These are phyloP conservation scores for Phalacrocorax brasilianus DNA, from an alignment of 2,113 vertebrate genomes.

Conservation along the genomic window DNA sequence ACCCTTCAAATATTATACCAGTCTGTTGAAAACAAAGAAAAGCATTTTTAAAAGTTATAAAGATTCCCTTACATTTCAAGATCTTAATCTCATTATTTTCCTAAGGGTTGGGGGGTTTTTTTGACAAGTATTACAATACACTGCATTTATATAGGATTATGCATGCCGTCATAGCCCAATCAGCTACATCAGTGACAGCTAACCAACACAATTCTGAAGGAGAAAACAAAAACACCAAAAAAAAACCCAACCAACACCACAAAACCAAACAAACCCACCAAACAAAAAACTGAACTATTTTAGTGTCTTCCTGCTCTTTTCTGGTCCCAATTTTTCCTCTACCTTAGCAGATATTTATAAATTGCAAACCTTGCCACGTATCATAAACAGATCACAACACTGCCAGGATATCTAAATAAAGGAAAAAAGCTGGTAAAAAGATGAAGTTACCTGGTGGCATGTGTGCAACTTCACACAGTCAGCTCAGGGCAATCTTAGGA, in stretches of 20 bases:
- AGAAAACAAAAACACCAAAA: background rate
- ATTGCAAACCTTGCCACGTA: background rate
- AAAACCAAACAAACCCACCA: too few species aligned
- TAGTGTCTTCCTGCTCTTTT: background rate
- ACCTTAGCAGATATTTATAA: background rate
- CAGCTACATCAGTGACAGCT: background rate
- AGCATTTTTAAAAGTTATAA: background rate
- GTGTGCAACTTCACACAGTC: background rate
- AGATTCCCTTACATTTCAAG: background rate
- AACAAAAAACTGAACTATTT: background rate
- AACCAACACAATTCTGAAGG: background rate
- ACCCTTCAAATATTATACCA: background rate
- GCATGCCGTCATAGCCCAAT: background rate
- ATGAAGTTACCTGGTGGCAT: background rate
- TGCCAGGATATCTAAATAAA: background rate
- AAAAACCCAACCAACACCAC: too few species aligned
- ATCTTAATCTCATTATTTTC: background rate
- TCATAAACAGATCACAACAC: background rate
- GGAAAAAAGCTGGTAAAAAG: background rate
- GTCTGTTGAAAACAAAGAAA: background rate
- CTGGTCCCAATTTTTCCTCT: background rate
- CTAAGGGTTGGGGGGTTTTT: background rate
- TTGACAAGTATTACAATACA: background rate
- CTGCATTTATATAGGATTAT: background rate
- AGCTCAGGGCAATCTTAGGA: background rate